phyloP scores from a whole-genome alignment of 1,140 invertebrate genomes.

The Heliconius nattereri region DNA sequence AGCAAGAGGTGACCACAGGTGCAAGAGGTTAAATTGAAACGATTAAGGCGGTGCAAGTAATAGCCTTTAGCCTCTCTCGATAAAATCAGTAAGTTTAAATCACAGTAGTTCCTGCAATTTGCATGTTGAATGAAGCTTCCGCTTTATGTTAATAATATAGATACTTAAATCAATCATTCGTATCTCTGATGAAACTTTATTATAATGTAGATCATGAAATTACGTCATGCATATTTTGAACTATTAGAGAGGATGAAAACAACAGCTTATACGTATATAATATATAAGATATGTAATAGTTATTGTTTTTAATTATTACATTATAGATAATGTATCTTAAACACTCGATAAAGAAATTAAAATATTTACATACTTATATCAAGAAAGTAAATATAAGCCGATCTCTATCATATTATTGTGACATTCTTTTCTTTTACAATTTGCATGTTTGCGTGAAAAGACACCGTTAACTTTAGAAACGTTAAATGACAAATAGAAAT shows the following conservation, averaged over 20 bases:
- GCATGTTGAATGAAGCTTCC: too few relatives aligned
- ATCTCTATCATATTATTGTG: background rate
- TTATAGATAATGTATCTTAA: background rate
- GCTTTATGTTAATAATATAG: background rate
- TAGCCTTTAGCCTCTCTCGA: too few relatives aligned
- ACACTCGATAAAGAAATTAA: constrained; percentile 8
- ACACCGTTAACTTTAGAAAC: too few relatives aligned
- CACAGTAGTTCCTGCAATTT: too few relatives aligned
- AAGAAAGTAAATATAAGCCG: background rate
- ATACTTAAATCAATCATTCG: background rate
- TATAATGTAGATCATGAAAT: background rate
- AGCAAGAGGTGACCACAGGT: too few relatives aligned
- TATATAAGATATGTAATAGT: constrained; percentile 1
- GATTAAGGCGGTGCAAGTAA: too few relatives aligned
- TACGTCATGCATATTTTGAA: constrained; percentile 7
- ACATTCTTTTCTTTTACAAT: background rate
- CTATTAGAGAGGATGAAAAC: background rate
- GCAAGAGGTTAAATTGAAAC: too few relatives aligned
- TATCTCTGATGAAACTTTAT: background rate
- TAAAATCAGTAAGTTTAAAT: too few relatives aligned
- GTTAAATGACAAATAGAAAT: too few relatives aligned
- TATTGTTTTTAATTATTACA: constrained; percentile 5
- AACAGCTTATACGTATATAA: background rate
- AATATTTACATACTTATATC: background rate
- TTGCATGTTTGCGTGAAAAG: background rate